Conservation (phyloP, 2,888 invertebrate genomes). For the Endotricha flammealis region DNA sequence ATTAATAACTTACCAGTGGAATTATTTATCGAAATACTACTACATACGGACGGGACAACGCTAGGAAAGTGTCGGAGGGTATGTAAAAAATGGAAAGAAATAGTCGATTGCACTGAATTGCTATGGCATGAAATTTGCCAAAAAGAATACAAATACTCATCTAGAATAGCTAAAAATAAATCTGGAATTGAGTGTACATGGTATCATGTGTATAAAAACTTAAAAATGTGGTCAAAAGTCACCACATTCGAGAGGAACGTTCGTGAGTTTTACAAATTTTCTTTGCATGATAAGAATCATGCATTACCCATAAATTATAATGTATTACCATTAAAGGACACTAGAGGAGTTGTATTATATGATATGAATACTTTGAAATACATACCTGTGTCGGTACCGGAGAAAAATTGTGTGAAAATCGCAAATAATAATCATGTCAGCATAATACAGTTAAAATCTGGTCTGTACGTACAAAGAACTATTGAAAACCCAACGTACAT, state of each 20-base stretch:
- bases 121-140: constrained; percentile 51
- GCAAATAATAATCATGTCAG: constrained; percentile 46
- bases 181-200: constrained; percentile 43
- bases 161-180: constrained; percentile 53
- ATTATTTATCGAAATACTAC: constrained; percentile 51
- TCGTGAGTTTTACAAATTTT: constrained; percentile 51
- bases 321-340: constrained; percentile 49
- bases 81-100: constrained; percentile 48
- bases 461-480: constrained; percentile 46
- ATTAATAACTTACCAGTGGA: constrained; percentile 48
- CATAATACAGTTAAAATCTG: constrained; percentile 43
- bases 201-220: constrained; percentile 56
- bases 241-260: constrained; percentile 30
- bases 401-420: constrained; percentile 47
- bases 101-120: constrained; percentile 41
- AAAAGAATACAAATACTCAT: constrained; percentile 44
- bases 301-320: constrained; percentile 46
- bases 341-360: constrained; percentile 47
- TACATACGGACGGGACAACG: constrained; percentile 42
- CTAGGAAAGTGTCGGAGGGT: constrained; percentile 52
- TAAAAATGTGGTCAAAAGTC: constrained; percentile 46
- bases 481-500: constrained; percentile 30
- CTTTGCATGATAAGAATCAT: constrained; percentile 45
- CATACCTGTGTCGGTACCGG: constrained; percentile 50
- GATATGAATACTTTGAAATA: constrained; percentile 48